Evolutionary conservation across 2,113 vertebrate genomes (phyloP), one percentile per base, ranked within the genome.

Genomic region (Chloropsis cyanopogon): DNA sequence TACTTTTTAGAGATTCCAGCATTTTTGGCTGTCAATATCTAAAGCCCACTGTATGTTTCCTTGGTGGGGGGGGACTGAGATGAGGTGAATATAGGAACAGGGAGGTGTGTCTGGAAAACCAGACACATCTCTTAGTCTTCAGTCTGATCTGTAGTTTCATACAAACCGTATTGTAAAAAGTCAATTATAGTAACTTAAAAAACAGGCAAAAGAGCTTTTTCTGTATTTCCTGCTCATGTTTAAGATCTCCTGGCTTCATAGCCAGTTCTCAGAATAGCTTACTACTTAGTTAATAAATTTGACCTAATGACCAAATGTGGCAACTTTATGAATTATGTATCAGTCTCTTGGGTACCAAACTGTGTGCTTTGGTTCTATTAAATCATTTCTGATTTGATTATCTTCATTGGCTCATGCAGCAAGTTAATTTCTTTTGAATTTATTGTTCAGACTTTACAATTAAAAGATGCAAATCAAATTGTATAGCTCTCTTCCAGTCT

Each of bases 271-370:
- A 82, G 52, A 82, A 85, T 61, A 71, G 35, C 92, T 94, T 92
- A 23, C 71, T 88, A 54, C 59, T 70, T 88, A 86, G 59, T 93
- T 95, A 96, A 93, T 93, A 39, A 82, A 78, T 94, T 91, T 96
- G 91, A 96, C 95, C 95, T 88, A 81, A 71, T 94, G 85, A 77
- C 94, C 70, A 2, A 87, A 79, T 70, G 35, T 86, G 80, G 46
- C 61, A 88, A 87, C 73, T 87, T 81, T 50, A 94, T 97, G 92
- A 95, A 97, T 95, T 88, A 96, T 95, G 57, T 64, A 92, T 94
- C 80, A 63, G 71, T 76, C 79, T 89, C 91, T 65, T 82, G 66
- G 84, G 84, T 83, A 73, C 82, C 59, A 78, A 88, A 90, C 68
- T 64, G 53, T 91, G 60, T 71, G 47, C 64, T 79, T 91, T 82